phyloP scores from a whole-genome alignment of 2,888 invertebrate genomes.

The Chloroclystis v-ata region DNA sequence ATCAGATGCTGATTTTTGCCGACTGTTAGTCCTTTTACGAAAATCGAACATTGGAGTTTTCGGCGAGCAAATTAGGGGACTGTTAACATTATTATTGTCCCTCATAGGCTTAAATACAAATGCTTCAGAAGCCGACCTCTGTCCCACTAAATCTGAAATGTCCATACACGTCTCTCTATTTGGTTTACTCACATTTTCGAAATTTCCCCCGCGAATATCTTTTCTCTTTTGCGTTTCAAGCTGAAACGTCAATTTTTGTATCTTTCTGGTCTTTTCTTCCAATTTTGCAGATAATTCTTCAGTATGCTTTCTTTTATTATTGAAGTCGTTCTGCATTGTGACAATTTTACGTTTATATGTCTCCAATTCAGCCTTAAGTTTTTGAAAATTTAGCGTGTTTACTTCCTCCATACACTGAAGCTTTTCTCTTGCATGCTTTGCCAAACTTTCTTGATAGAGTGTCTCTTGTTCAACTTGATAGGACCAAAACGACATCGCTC shows the following conservation, averaged over 20 bases:
- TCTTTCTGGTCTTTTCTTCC: slow-evolving; percentile 66
- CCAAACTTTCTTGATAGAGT: slow-evolving; percentile 67
- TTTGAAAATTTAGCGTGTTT: slow-evolving; percentile 62
- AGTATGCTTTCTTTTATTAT: slow-evolving; percentile 65
- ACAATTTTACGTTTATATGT: slow-evolving; percentile 66
- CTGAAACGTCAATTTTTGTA: slow-evolving; percentile 69
- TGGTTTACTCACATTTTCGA: slow-evolving; percentile 38
- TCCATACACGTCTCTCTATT: slow-evolving; percentile 63
- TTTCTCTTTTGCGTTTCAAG: slow-evolving; percentile 64
- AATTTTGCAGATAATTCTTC: slow-evolving; percentile 64
- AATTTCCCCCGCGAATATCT: slow-evolving; percentile 51
- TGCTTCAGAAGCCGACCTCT: slow-evolving; percentile 52
- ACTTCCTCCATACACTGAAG: slow-evolving; percentile 68
- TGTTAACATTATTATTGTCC: slow-evolving; percentile 48
- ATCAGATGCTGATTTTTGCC: slow-evolving; percentile 30
- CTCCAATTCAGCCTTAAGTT: slow-evolving; percentile 68
- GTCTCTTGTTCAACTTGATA: slow-evolving; percentile 76
- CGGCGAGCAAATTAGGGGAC: slow-evolving; percentile 53
- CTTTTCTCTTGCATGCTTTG: slow-evolving; percentile 67
- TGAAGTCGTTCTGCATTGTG: slow-evolving; percentile 62
- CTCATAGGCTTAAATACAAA: slow-evolving; percentile 65
- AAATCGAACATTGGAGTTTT: slow-evolving; percentile 69
- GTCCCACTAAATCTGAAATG: slow-evolving; percentile 62
- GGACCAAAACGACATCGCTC: slow-evolving; percentile 76
- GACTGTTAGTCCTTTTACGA: slow-evolving; percentile 44